Percentiles rank a stretch among this genome's conserved stretches.
phyloP scores from a whole-genome alignment of 2,888 invertebrate genomes.

The Carpatolechia fugitivella region DNA sequence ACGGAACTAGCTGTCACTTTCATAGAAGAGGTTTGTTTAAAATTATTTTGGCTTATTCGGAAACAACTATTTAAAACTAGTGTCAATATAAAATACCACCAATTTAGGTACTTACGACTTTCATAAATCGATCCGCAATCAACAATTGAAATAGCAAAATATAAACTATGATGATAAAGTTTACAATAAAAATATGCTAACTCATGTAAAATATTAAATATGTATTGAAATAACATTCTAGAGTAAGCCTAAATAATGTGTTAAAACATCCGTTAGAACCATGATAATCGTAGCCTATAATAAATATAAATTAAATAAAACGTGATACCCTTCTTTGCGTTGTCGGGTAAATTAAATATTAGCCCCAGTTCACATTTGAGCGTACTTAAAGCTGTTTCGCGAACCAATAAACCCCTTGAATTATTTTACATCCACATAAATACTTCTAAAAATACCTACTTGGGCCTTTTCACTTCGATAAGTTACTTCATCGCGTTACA shows the following conservation, averaged over 20 bases:
- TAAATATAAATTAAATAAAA: conserved; percentile 53
- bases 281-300: conserved; percentile 25
- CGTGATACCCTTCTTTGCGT: conserved; percentile 17
- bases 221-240: conserved; percentile 55
- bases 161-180: conserved; percentile 54
- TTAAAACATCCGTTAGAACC: conserved; percentile 52
- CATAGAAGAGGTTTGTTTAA: too few relatives aligned
- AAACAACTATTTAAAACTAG: too few relatives aligned
- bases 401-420: conserved; percentile 25
- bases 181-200: conserved; percentile 62
- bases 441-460: conserved; percentile 16
- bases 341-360: conserved; percentile 14
- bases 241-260: conserved; percentile 44
- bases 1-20: too few relatives aligned
- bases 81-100: too few relatives aligned
- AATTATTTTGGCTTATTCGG: too few relatives aligned
- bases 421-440: conserved; percentile 26
- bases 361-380: conserved; percentile 51
- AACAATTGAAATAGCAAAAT: conserved; percentile 59
- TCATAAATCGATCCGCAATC: conserved; percentile 37
- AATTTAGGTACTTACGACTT: not conserved
- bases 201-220: conserved; percentile 66
- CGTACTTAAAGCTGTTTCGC: conserved; percentile 56
- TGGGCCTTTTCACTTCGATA: not conserved
- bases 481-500: not conserved